phyloP scores from a whole-genome alignment of 2,797 vertebrate genomes.

The Sebastes diploproa region DNA sequence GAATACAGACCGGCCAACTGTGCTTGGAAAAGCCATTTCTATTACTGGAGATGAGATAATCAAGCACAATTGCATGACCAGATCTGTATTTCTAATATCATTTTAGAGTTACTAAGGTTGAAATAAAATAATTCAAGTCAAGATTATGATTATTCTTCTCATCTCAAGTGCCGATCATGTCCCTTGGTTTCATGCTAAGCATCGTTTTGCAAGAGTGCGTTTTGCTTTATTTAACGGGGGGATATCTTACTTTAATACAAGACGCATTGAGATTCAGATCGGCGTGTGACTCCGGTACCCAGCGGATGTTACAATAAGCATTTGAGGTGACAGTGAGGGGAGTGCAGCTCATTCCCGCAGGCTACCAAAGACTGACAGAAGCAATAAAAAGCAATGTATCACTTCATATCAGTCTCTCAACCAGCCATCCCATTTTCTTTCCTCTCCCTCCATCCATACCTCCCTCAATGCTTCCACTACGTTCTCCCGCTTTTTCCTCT shows the following conservation, averaged over 20 bases:
- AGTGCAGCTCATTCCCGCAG: constrained; percentile 45
- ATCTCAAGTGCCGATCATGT: neutral
- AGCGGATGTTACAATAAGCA: constrained; percentile 53
- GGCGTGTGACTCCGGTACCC: constrained; percentile 34
- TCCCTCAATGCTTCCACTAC: constrained; percentile 10
- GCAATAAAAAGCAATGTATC: constrained; percentile 72
- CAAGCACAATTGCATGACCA: neutral
- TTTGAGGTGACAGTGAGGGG: constrained; percentile 59
- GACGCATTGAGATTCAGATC: constrained; percentile 31
- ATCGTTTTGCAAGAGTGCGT: neutral
- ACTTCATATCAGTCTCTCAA: constrained; percentile 60
- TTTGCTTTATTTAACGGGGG: neutral
- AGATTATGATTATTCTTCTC: neutral
- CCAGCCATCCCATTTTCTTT: neutral
- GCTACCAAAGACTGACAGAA: constrained; percentile 66
- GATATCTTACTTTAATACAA: constrained; percentile 24
- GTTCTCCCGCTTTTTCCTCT: neutral
- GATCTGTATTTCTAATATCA: neutral
- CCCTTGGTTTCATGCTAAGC: neutral
- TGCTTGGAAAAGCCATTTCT: neutral
- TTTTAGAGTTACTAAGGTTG: neutral
- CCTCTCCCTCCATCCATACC: constrained; percentile 5
- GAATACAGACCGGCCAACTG: neutral
- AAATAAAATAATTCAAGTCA: neutral
- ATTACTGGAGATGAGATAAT: neutral